Conservation (phyloP, 1,140 invertebrate species). For the Apis cerana region DNA sequence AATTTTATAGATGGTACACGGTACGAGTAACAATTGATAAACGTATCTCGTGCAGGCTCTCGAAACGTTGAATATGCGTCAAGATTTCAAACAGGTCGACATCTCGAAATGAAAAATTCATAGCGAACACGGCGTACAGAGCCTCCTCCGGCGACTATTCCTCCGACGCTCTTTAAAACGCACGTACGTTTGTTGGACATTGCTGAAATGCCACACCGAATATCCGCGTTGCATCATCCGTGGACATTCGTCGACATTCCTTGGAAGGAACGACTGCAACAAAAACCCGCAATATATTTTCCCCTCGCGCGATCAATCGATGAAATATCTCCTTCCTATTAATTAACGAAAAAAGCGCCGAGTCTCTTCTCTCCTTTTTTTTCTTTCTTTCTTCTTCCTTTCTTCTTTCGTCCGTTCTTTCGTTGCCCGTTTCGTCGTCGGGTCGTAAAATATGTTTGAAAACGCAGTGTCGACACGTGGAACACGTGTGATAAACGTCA, state of each 20-base stretch:
- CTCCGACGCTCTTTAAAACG: background rate
- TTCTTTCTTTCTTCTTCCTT: too few species aligned
- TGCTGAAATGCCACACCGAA: background rate
- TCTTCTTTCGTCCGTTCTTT: background rate
- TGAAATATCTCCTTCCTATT: background rate
- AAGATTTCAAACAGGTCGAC: background rate
- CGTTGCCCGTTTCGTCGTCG: background rate
- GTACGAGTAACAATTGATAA: background rate
- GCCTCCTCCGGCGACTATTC: background rate
- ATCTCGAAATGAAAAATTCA: slow-evolving; percentile 24
- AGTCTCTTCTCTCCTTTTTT: too few species aligned
- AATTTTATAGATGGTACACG: background rate
- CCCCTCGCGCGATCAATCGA: background rate
- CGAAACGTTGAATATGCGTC: slow-evolving; percentile 10
- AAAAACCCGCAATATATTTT: background rate
- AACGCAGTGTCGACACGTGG: slow-evolving; percentile 61
- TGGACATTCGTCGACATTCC: background rate
- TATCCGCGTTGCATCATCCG: background rate
- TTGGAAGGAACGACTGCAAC: background rate
- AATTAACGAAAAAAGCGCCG: background rate
- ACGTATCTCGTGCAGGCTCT: background rate
- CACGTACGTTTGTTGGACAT: slow-evolving; percentile 24
- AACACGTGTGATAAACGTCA: slow-evolving; percentile 68
- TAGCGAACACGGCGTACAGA: background rate
- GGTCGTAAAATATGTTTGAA: slow-evolving; percentile 40